Conservation (phyloP, 2,113 vertebrate species). For the Passer montanus region DNA sequence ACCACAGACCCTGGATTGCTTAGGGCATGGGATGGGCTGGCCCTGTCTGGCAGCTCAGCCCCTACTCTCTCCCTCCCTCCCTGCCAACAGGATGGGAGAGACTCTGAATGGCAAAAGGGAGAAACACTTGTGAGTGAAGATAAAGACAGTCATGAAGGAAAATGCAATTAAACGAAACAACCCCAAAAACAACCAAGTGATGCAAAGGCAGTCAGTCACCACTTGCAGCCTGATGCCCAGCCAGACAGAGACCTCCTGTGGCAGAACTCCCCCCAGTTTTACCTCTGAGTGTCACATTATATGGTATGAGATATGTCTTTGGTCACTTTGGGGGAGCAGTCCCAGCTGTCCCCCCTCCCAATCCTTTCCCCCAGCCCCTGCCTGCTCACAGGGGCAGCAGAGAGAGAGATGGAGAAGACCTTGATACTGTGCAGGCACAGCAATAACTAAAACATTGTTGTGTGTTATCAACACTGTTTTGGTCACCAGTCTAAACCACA, state of each 20-base stretch:
- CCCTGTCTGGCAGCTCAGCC: neutral
- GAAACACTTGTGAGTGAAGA: neutral
- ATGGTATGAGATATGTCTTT: neutral
- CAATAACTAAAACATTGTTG: neutral
- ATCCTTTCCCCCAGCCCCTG: neutral
- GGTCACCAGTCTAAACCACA: neutral
- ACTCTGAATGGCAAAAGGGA: neutral
- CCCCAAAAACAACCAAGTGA: neutral
- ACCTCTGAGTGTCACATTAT: fast-evolving
- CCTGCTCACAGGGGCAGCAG: neutral
- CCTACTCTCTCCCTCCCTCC: neutral
- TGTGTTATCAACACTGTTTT: neutral
- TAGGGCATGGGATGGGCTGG: neutral
- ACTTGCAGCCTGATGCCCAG: neutral
- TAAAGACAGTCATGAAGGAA: neutral
- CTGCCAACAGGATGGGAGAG: neutral
- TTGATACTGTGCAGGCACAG: neutral
- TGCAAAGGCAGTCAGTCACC: neutral
- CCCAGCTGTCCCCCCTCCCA: neutral
- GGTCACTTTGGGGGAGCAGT: neutral
- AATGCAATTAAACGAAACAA: neutral
- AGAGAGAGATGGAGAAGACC: neutral
- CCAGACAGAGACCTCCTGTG: neutral
- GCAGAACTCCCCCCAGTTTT: neutral
- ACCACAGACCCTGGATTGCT: neutral